Percentiles rank a stretch among this genome's conserved stretches.
Conservation (phyloP, 1,140 invertebrate genomes). For the Papilio machaon region DNA sequence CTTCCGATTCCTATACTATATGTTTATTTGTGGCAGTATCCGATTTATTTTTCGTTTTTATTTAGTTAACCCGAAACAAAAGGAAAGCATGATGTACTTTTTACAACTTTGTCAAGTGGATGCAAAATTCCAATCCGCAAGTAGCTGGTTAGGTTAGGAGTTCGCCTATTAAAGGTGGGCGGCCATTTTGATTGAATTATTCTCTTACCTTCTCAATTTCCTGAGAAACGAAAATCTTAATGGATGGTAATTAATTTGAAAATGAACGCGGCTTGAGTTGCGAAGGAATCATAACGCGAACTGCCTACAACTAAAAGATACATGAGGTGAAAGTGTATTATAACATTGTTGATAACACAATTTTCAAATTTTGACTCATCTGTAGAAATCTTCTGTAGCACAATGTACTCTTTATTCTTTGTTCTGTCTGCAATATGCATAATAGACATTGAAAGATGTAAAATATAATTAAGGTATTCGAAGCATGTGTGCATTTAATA, state of each 20-base stretch:
- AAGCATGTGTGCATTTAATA: no score
- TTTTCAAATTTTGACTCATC: no score
- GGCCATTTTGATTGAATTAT: conserved; percentile 44
- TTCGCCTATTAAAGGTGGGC: conserved; percentile 36
- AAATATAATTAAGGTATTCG: no score
- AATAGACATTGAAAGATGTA: no score
- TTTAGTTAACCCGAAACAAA: not conserved
- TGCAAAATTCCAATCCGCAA: conserved; percentile 12
- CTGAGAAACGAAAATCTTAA: conserved; percentile 41
- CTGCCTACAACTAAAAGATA: not conserved
- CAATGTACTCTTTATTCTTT: no score
- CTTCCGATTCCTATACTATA: no score
- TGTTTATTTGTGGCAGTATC: no score
- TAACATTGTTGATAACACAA: no score
- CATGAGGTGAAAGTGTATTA: no score
- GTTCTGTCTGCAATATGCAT: no score
- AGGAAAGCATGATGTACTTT: not conserved
- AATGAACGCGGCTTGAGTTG: conserved; percentile 32
- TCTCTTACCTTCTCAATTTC: conserved; percentile 43
- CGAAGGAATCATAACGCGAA: conserved; percentile 1
- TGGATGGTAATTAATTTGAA: conserved; percentile 42
- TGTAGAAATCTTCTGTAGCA: no score
- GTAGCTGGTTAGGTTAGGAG: conserved; percentile 11
- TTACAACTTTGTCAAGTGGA: not conserved
- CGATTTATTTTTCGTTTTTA: no score